Evolutionary conservation across 2,113 vertebrate genomes (phyloP).

Genomic region (Gallinago jamesoni): DNA sequence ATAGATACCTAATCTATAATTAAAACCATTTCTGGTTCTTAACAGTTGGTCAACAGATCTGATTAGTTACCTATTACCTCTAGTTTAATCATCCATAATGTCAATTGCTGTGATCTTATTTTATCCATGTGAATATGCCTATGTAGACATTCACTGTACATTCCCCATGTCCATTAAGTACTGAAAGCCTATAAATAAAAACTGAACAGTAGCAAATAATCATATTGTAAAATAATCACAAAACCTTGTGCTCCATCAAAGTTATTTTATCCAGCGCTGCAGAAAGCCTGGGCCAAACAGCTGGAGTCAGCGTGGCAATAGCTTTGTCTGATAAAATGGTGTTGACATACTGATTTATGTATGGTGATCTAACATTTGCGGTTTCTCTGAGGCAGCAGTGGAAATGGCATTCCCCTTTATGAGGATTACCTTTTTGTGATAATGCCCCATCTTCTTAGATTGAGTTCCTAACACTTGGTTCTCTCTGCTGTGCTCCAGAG

Average conservation of each 20-base stretch:
- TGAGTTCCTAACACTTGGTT: not conserved
- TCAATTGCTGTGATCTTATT: not conserved
- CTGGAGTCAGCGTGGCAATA: not conserved
- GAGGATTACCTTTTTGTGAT: not conserved
- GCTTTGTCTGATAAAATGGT: not conserved
- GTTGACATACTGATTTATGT: not conserved
- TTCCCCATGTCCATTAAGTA: not conserved
- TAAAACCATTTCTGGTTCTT: not conserved
- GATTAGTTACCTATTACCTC: not conserved
- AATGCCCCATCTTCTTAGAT: not conserved
- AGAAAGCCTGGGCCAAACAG: not conserved
- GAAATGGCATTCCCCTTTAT: not conserved
- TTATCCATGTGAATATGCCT: not conserved
- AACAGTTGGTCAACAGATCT: not conserved
- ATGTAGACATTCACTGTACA: not conserved
- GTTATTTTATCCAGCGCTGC: not conserved
- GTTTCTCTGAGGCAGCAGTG: not conserved
- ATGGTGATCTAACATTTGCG: not conserved
- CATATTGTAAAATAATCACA: not conserved
- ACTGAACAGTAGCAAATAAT: not conserved
- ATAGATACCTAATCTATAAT: not conserved
- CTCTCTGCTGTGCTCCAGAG: not conserved
- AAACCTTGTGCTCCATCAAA: not conserved
- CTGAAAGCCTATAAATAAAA: not conserved
- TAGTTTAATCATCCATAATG: not conserved